A percentile compares a stretch with the other conserved stretches of the same genome.
phyloP scores from a whole-genome alignment of 2,888 invertebrate species.

The Ectropis crepuscularia region DNA sequence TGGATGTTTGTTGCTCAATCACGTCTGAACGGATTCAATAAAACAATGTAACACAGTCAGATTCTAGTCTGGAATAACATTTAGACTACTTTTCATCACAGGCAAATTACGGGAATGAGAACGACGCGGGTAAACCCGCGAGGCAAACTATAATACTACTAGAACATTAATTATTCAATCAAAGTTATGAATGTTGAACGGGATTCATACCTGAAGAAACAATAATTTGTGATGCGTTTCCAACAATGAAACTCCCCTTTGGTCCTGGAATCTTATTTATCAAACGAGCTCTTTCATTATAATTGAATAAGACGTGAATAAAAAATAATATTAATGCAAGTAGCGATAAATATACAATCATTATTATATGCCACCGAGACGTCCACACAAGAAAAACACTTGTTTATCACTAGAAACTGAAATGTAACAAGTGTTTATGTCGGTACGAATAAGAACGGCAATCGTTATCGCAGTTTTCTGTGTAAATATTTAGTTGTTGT shows the following conservation, averaged over 20 bases:
- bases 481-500: neutral
- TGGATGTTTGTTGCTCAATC: no score
- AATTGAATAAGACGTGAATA: constrained; percentile 53
- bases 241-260: constrained; percentile 51
- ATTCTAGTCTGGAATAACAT: no score
- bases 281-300: constrained; percentile 52
- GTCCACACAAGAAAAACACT: neutral
- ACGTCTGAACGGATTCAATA: no score
- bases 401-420: neutral
- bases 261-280: constrained; percentile 59
- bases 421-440: no score
- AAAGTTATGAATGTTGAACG: no score
- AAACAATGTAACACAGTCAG: no score
- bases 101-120: no score
- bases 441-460: neutral
- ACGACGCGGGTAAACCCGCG: no score
- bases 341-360: constrained; percentile 47
- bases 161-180: no score
- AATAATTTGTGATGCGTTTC: constrained; percentile 51
- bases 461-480: neutral
- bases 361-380: constrained; percentile 26
- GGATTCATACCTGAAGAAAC: constrained; percentile 50
- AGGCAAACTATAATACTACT: no score
- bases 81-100: no score
- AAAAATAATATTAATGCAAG: constrained; percentile 45